These are phyloP conservation scores for Onychostoma macrolepis DNA, from an alignment of 2,113 vertebrate species.

Conservation along the genomic window DNA sequence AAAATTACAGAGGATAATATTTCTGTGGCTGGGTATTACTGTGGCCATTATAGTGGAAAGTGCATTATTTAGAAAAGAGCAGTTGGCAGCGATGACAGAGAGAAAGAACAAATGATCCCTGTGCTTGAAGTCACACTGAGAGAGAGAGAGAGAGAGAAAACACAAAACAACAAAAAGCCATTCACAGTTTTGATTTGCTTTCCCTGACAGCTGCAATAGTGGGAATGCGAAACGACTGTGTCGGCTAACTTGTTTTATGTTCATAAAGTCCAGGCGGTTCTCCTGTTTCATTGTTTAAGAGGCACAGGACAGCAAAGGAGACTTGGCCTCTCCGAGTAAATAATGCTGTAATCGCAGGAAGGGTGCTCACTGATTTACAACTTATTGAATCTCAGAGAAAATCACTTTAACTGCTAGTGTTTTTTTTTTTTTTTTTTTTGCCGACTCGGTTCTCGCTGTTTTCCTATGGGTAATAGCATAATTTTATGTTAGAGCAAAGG, in stretches of 20 bases:
- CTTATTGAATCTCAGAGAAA: constrained; percentile 58
- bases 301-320: constrained; percentile 42
- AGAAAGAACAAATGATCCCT: constrained; percentile 49
- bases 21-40: constrained; percentile 47
- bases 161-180: constrained; percentile 49
- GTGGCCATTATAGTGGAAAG: constrained; percentile 54
- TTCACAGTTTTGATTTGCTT: constrained; percentile 55
- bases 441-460: constrained; percentile 10
- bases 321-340: constrained; percentile 50
- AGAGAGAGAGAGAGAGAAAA: neutral
- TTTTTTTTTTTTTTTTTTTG: too few relatives aligned
- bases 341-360: constrained; percentile 51
- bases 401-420: constrained; percentile 54
- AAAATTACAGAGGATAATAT: constrained; percentile 18
- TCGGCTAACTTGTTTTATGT: constrained; percentile 60
- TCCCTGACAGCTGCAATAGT: constrained; percentile 58
- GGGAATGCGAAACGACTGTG: constrained; percentile 44
- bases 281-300: constrained; percentile 55
- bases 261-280: constrained; percentile 56
- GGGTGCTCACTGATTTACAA: constrained; percentile 56
- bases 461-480: constrained; percentile 22
- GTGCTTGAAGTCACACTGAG: constrained; percentile 32
- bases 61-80: constrained; percentile 63
- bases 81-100: constrained; percentile 44
- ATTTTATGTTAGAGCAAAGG: constrained; percentile 45